Conservation (phyloP, 2,888 invertebrate genomes). For the Pyrrhopygopsis socrates region DNA sequence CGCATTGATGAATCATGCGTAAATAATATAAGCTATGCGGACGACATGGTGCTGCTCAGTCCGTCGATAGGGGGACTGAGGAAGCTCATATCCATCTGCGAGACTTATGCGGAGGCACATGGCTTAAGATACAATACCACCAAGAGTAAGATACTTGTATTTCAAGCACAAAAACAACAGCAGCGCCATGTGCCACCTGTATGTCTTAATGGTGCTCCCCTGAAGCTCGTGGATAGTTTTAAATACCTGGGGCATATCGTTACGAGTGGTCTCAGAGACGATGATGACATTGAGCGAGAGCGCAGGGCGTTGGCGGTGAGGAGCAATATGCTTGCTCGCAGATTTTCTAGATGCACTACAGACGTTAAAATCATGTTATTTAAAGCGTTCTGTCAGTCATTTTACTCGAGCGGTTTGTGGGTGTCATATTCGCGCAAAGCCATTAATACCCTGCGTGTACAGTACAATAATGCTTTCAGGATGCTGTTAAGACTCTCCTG, state of each 20-base stretch:
- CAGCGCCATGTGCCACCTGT: background rate
- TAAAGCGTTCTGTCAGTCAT: too few species aligned
- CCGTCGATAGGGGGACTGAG: constrained; percentile 65
- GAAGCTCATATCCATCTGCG: constrained; percentile 88
- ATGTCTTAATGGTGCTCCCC: background rate
- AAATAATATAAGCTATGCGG: constrained; percentile 75
- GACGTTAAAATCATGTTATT: too few species aligned
- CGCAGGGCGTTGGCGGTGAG: background rate
- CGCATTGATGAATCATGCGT: constrained; percentile 55
- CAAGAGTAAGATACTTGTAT: background rate
- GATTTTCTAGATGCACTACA: constrained; percentile 5
- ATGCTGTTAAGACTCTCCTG: constrained; percentile 31
- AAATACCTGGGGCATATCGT: constrained; percentile 18
- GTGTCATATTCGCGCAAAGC: background rate
- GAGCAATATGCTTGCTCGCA: constrained; percentile 1
- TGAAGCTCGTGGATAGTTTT: background rate
- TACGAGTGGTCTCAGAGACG: background rate
- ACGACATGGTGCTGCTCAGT: constrained; percentile 81
- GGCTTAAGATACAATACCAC: constrained; percentile 10
- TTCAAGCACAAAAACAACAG: background rate
- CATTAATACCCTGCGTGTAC: constrained; percentile 33
- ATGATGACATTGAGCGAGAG: constrained; percentile 15
- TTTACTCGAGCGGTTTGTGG: too few species aligned
- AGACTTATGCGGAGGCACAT: constrained; percentile 11
- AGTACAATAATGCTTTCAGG: constrained; percentile 52